These are phyloP conservation scores for Proctacanthus coquilletti DNA, from an alignment of 1,140 invertebrate species.

Conservation along the genomic window DNA sequence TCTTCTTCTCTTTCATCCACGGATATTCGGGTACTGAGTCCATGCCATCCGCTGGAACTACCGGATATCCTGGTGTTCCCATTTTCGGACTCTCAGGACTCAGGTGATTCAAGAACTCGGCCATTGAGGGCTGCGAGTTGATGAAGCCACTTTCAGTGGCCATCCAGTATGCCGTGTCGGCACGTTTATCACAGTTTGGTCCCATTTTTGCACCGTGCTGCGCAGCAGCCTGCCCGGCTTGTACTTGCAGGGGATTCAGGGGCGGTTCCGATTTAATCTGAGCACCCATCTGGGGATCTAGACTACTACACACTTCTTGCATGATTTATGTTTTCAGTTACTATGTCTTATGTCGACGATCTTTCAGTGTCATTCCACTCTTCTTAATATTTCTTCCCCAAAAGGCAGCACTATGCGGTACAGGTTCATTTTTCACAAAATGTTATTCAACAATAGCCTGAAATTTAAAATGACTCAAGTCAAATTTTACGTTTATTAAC, in stretches of 20 bases:
- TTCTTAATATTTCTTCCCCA: too few relatives aligned
- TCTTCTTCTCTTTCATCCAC: conserved; percentile 97
- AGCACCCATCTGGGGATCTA: conserved; percentile 26
- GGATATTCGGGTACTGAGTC: conserved; percentile 75
- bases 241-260: conserved; percentile 23
- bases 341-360: too few relatives aligned
- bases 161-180: conserved; percentile 26
- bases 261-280: conserved; percentile 29
- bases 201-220: conserved; percentile 16
- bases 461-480: too few relatives aligned
- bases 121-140: conserved; percentile 83
- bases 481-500: too few relatives aligned
- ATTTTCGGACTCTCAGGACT: conserved; percentile 37
- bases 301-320: conserved; percentile 28
- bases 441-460: too few relatives aligned
- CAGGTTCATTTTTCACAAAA: too few relatives aligned
- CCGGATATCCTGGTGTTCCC: conserved; percentile 33
- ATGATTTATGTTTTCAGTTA: too few relatives aligned
- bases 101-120: conserved; percentile 71
- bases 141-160: conserved; percentile 70
- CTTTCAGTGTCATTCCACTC: too few relatives aligned
- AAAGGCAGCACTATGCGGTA: too few relatives aligned
- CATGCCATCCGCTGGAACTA: conserved; percentile 41
- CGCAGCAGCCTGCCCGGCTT: conserved; percentile 14
- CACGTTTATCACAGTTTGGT: conserved; percentile 30